Evolutionary conservation across 2,797 vertebrate species (phyloP), one percentile per base, ranked within the genome.

Genomic region (Propithecus perrieri): DNA sequence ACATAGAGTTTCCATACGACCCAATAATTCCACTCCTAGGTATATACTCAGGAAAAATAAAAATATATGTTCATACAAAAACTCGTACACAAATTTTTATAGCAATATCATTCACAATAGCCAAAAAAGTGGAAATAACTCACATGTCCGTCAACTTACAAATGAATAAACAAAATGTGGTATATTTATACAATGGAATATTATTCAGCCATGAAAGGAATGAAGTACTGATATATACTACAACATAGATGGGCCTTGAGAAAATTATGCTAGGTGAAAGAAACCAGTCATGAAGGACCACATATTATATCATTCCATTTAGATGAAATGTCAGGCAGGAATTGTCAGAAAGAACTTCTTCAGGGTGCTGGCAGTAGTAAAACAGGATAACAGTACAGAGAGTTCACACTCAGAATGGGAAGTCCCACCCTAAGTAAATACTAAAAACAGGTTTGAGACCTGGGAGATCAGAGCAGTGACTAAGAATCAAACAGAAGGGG

Each of bases 311-410:
- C 26, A 65, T 50, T 93, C 74, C 35, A 83, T 61, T 83, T 95
- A 55, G 35, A 72, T 78, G 83, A 94, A 92, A 81, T 55, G 4
- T 93, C 30, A 92, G 33, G 55, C 67, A 96, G 57, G 74, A 89
- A 95, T 63, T 91, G 41, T 81, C 61, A 89, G 57, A 91, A 78
- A 9, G 22, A 46, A 26, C 15, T 67, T 91, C 71, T 74, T 20
- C 41, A 85, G n/a, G 61, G 30, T 63, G 88, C 35, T 20, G 89
- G 55, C 89, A 94, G 26, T 71, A 74, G 38, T 55, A 69, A 95
- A 94, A 84, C 14, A 63, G 76, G 28, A 33, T 53, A 88, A 81
- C 15, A 80, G 26, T 67, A 87, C 17, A 24, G 4, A 12, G 50
- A 65, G 5, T 89, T 79, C 41, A 75, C 48, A 69, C 28, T 85